These are phyloP conservation scores for Pantelozetes paolii DNA, from an alignment of 2,888 invertebrate genomes.

Conservation along the genomic window DNA sequence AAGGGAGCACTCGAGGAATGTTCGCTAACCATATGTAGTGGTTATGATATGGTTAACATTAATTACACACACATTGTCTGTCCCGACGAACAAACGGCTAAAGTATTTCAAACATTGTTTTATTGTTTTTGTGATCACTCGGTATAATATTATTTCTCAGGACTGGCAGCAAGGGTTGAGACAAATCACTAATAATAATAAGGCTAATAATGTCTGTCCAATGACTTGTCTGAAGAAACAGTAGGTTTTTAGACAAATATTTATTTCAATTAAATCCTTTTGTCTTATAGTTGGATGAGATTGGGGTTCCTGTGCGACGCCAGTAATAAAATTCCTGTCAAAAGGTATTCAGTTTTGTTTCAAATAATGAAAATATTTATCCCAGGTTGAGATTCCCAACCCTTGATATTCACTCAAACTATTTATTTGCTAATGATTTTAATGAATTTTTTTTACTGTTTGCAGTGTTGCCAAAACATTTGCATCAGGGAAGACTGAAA, in stretches of 20 bases:
- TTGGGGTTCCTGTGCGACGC: slow-evolving; percentile 88
- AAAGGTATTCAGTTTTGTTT: slow-evolving; percentile 53
- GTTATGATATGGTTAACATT: slow-evolving; percentile 97
- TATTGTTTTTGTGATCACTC: too few species aligned
- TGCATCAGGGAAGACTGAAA: slow-evolving; percentile 99
- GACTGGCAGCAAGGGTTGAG: slow-evolving; percentile 87
- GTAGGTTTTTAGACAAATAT: slow-evolving; percentile 64
- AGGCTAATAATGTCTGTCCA: slow-evolving; percentile 92
- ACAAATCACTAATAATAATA: slow-evolving; percentile 88
- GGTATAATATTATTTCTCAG: too few species aligned
- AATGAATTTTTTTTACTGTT: too few species aligned
- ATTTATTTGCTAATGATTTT: too few species aligned
- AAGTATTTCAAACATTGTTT: slow-evolving; percentile 26
- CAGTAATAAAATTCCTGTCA: slow-evolving; percentile 91
- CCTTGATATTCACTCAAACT: too few species aligned
- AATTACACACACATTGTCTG: slow-evolving; percentile 96
- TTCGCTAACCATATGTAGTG: slow-evolving; percentile 93
- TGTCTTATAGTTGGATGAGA: slow-evolving; percentile 88
- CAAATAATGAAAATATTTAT: too few species aligned
- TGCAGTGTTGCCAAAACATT: slow-evolving; percentile 85
- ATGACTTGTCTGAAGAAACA: slow-evolving; percentile 95
- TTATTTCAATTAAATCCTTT: slow-evolving; percentile 36
- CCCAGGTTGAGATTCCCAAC: too few species aligned
- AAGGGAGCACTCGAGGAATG: slow-evolving; percentile 77
- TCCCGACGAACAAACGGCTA: slow-evolving; percentile 84